These are phyloP conservation scores for Phrynosoma platyrhinos DNA, from an alignment of 2,113 vertebrate species.

Conservation along the genomic window DNA sequence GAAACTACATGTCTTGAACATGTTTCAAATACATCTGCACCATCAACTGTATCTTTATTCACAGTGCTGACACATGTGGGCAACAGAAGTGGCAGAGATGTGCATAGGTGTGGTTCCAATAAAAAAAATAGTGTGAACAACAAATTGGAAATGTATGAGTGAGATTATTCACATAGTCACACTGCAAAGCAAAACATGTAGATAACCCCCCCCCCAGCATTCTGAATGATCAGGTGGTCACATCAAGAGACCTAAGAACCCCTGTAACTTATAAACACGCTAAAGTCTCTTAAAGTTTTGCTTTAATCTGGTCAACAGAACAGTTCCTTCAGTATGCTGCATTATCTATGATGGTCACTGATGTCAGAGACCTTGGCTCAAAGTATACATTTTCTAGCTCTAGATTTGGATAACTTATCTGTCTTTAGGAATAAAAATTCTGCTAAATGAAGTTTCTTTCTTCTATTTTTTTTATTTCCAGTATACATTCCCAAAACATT, in stretches of 20 bases:
- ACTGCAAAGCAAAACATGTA: no score
- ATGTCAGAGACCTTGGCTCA: not conserved
- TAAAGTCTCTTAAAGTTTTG: not conserved
- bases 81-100: no score
- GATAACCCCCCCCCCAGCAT: no score
- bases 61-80: no score
- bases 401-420: not conserved
- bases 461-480: slow-evolving; percentile 2
- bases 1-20: no score
- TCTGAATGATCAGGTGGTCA: not conserved
- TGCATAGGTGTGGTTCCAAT: no score
- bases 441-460: not conserved
- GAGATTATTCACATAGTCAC: no score
- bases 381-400: not conserved
- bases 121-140: no score
- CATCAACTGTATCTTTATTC: no score
- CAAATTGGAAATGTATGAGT: no score
- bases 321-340: no score
- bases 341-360: not conserved
- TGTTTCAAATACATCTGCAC: no score
- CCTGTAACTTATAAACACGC: not conserved
- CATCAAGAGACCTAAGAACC: not conserved
- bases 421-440: not conserved
- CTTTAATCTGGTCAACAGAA: not conserved
- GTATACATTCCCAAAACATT: not conserved